Base-by-base conservation (phyloP, 2,888 invertebrate genomes). In the Cotesia congregata region DNA sequence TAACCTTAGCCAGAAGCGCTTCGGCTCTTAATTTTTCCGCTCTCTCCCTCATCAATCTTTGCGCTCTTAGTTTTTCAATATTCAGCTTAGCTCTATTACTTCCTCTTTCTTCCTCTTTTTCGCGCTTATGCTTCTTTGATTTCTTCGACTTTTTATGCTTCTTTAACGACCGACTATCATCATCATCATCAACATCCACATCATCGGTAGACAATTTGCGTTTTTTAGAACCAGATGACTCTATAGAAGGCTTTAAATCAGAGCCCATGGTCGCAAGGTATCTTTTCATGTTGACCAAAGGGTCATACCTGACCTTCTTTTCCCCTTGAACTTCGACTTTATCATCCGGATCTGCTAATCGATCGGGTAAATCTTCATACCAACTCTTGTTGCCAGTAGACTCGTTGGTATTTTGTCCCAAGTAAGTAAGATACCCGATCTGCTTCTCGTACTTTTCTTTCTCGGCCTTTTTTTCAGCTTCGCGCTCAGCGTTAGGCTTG, bases 381-480 rank as follows among this genome's bases (percentile, higher is more conserved):
- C 98, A 98, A 83, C 95, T 96, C 83, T 93, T 93, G 85, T 95
- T 94, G 60, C 95, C 95, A n/a, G 94, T 92, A 1, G 94, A 93
- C 90, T 97, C 96, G 90, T 96, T 94, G 59, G 96, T 95, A 85
- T 96, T 96, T 90, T 99, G 98, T 0, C 98, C 99, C 74, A 99
- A 91, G 90, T 98, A 98, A 3, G 97, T 98, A 61, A 99, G 91
- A 85, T 98, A 96, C 0, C 99, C 99, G 86, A 99, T 97, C 90
- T 97, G 96, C 87, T 98, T 98, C 88, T 99, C 99, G 91, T 98
- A 98, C 84, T 97, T 97, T 89, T 99, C 98, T 87, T 95, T 94
- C 87, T 98, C 98, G 75, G 95, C 94, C 88, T 96, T 97, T 81
- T 95, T 93, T 86, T 99, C 99, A 79, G 93, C 93, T 84, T 97